Evolutionary conservation across 2,888 invertebrate species (phyloP).

Genomic region (Bembecia ichneumoniformis): DNA sequence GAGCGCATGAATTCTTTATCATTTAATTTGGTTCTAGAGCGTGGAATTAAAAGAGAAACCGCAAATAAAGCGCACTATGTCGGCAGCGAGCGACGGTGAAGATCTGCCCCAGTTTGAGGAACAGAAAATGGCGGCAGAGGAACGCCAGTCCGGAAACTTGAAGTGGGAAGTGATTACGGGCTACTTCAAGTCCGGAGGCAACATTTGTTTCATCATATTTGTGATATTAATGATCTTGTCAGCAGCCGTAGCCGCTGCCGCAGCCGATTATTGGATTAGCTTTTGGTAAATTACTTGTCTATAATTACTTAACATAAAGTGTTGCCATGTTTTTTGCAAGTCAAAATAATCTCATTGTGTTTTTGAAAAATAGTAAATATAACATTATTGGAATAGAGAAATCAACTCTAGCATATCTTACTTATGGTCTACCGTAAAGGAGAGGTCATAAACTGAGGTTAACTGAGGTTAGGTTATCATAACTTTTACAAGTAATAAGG

Average conservation of each 20-base stretch:
- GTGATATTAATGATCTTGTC: conserved; percentile 42
- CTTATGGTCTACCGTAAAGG: too few relatives aligned
- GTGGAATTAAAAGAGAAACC: conserved; percentile 12
- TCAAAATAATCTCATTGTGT: too few relatives aligned
- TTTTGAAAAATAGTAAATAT: too few relatives aligned
- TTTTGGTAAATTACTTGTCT: conserved; percentile 79
- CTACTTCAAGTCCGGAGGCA: conserved; percentile 53
- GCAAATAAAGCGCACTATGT: conserved; percentile 13
- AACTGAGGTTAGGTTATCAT: too few relatives aligned
- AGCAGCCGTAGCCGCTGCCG: conserved; percentile 74
- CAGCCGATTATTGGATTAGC: conserved; percentile 79
- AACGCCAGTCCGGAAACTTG: conserved; percentile 49
- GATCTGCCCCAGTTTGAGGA: conserved; percentile 43
- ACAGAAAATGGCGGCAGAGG: conserved; percentile 50
- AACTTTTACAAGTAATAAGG: too few relatives aligned
- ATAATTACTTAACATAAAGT: too few relatives aligned
- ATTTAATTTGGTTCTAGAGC: not conserved
- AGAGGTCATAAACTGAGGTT: too few relatives aligned
- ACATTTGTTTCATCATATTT: conserved; percentile 35
- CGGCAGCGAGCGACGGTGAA: conserved; percentile 30
- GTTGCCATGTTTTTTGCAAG: too few relatives aligned
- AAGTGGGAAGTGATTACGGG: conserved; percentile 47
- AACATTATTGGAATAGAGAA: too few relatives aligned
- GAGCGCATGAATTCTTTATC: not conserved
- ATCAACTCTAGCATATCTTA: too few relatives aligned